Percentiles rank a stretch among this genome's conserved stretches.
These are phyloP conservation scores for Chirona hameri DNA, from an alignment of 2,888 invertebrate genomes.

Conservation along the genomic window DNA sequence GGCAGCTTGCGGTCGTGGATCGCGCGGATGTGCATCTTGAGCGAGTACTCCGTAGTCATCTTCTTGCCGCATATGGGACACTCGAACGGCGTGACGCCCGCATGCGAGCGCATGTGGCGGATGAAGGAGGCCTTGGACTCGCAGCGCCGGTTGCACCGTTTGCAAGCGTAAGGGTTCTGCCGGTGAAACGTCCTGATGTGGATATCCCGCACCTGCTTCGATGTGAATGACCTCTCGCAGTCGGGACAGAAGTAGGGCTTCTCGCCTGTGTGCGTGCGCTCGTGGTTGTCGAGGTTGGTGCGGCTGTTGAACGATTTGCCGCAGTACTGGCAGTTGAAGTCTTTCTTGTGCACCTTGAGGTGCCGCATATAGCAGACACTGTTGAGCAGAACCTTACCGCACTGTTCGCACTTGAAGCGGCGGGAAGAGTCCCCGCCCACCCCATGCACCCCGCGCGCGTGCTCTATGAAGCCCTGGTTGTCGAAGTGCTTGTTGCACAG, in stretches of 20 bases:
- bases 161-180: slow-evolving; percentile 3
- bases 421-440: background rate
- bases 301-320: slow-evolving; percentile 29
- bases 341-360: slow-evolving; percentile 1
- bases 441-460: slow-evolving; percentile 24
- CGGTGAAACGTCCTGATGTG: slow-evolving; percentile 28
- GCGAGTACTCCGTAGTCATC: slow-evolving; percentile 27
- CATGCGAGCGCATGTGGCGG: slow-evolving; percentile 26
- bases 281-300: slow-evolving; percentile 34
- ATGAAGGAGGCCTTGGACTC: slow-evolving; percentile 7
- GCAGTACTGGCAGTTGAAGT: slow-evolving; percentile 32
- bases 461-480: slow-evolving; percentile 26
- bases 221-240: slow-evolving; percentile 28
- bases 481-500: slow-evolving; percentile 8
- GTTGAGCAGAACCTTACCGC: background rate
- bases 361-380: background rate
- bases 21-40: slow-evolving; percentile 26
- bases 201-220: slow-evolving; percentile 1
- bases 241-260: slow-evolving; percentile 33
- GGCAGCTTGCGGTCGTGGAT: slow-evolving; percentile 23
- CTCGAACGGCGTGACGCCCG: background rate
- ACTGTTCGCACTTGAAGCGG: slow-evolving; percentile 6
- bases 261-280: slow-evolving; percentile 34
- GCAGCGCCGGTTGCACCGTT: slow-evolving; percentile 12
- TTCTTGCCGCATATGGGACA: slow-evolving; percentile 29